A percentile compares a stretch with the other conserved stretches of the same genome.
These are phyloP conservation scores for Eurypyga helias DNA, from an alignment of 2,113 vertebrate genomes.

Conservation along the genomic window DNA sequence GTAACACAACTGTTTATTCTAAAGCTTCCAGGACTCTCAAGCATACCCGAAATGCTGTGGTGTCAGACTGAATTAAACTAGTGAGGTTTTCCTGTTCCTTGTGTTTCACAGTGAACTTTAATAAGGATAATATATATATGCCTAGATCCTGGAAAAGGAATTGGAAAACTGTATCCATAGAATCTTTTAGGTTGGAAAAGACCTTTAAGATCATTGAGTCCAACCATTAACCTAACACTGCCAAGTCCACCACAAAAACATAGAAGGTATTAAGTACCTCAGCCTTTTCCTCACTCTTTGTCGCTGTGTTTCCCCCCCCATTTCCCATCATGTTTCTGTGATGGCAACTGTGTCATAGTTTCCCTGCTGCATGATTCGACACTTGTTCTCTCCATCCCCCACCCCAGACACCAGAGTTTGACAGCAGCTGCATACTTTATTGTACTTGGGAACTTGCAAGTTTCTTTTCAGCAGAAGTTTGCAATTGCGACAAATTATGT, in stretches of 20 bases:
- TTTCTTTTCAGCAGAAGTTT: constrained; percentile 24
- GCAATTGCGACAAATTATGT: constrained; percentile 31
- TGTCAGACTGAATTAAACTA: not conserved
- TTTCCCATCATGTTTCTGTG: no score
- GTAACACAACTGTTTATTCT: not conserved
- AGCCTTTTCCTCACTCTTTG: no score
- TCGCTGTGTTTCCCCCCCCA: no score
- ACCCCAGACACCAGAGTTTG: not conserved
- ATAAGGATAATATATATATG: not conserved
- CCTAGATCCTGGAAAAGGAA: not conserved
- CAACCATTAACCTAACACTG: no score
- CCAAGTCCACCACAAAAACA: no score
- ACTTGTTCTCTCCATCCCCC: not conserved
- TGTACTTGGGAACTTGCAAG: not conserved
- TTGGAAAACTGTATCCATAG: not conserved
- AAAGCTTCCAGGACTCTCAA: not conserved
- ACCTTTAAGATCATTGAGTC: no score
- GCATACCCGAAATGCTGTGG: not conserved
- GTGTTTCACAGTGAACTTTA: not conserved
- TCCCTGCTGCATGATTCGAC: not conserved
- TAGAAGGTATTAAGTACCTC: no score
- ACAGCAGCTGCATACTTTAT: not conserved
- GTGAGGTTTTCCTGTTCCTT: not conserved
- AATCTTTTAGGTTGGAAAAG: no score
- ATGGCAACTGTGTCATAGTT: no score